Conservation (phyloP, 2,888 invertebrate species). For the Brachyptera putata region DNA sequence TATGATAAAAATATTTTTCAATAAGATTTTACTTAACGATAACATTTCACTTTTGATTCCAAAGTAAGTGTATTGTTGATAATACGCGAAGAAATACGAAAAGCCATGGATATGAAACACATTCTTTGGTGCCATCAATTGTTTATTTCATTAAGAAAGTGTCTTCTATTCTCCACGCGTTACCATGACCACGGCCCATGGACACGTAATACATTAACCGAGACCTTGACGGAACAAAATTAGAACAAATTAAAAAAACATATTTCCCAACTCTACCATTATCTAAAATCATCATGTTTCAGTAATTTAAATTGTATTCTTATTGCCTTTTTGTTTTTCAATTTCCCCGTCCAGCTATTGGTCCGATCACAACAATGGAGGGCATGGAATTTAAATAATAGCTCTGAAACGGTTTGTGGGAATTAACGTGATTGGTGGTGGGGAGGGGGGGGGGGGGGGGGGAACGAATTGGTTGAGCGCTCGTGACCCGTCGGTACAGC, state of each 20-base stretch:
- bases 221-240: conserved; percentile 24
- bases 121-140: too few relatives aligned
- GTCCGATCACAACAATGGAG: conserved; percentile 44
- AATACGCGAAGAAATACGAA: too few relatives aligned
- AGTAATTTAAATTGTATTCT: conserved; percentile 22
- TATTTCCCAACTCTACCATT: conserved; percentile 14
- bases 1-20: too few relatives aligned
- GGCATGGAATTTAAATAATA: conserved; percentile 47
- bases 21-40: too few relatives aligned
- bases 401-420: conserved; percentile 41
- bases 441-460: conserved; percentile 34
- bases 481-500: conserved; percentile 27
- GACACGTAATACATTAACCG: conserved; percentile 13
- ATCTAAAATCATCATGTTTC: conserved; percentile 24
- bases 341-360: conserved; percentile 45
- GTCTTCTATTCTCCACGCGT: too few relatives aligned
- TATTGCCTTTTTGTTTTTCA: conserved; percentile 39
- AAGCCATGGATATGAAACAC: too few relatives aligned
- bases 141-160: too few relatives aligned
- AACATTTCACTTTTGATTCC: too few relatives aligned
- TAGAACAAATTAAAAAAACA: conserved; percentile 26
- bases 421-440: conserved; percentile 45
- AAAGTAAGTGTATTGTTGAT: too few relatives aligned
- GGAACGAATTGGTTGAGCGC: conserved; percentile 30
- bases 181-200: too few relatives aligned